A percentile compares a stretch with the other conserved stretches of the same genome.
These are phyloP conservation scores for Polydesmus complanatus DNA, from an alignment of 2,888 invertebrate species.

Conservation along the genomic window DNA sequence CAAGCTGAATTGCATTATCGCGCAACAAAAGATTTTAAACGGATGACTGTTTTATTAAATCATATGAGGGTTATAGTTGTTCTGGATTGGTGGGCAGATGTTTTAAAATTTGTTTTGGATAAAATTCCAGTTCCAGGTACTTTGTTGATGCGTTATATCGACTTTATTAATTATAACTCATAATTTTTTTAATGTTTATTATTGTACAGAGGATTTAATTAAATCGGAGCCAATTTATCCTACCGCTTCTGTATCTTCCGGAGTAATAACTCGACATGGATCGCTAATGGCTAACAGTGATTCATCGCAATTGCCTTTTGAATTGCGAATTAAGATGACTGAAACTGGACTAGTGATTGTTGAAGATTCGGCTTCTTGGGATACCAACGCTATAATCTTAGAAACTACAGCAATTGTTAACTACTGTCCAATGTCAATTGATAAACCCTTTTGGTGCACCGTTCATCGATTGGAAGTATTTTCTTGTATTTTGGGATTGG, in stretches of 20 bases:
- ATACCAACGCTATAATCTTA: slow-evolving; percentile 86
- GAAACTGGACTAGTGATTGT: slow-evolving; percentile 91
- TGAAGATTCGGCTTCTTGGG: slow-evolving; percentile 72
- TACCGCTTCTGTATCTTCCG: slow-evolving; percentile 31
- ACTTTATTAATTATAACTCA: too few species aligned
- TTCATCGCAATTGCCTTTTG: slow-evolving; percentile 48
- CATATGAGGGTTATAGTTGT: slow-evolving; percentile 90
- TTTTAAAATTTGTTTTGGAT: slow-evolving; percentile 57
- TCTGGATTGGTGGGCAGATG: slow-evolving; percentile 81
- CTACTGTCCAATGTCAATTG: slow-evolving; percentile 51
- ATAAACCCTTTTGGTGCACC: slow-evolving; percentile 70
- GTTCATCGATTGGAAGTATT: slow-evolving; percentile 80
- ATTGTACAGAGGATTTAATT: not conserved
- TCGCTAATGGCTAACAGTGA: slow-evolving; percentile 32
- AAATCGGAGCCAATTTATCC: not conserved
- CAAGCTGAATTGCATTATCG: slow-evolving; percentile 40
- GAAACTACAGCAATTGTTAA: slow-evolving; percentile 74
- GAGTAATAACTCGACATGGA: slow-evolving; percentile 34
- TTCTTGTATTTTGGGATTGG: slow-evolving; percentile 75
- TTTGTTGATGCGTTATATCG: too few species aligned
- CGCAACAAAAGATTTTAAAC: slow-evolving; percentile 47
- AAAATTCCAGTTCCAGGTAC: not conserved
- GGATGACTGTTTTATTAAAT: slow-evolving; percentile 78
- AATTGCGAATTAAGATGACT: slow-evolving; percentile 82
- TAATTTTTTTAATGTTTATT: not conserved